phyloP scores from a whole-genome alignment of 2,888 invertebrate genomes.

The Autographa gamma region DNA sequence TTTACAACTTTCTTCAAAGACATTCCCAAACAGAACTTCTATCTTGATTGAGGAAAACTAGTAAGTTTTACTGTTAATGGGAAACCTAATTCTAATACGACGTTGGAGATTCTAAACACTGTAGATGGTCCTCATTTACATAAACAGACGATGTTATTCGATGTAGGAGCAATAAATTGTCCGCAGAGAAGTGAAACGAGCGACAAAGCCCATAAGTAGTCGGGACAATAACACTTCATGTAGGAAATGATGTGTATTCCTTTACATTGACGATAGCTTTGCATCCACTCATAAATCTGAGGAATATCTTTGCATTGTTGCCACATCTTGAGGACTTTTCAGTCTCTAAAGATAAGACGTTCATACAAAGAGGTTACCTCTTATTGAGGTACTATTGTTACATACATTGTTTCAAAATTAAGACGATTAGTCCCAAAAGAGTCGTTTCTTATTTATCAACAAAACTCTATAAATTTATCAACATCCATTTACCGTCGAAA shows the following conservation, averaged over 20 bases:
- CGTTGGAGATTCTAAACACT: conserved; percentile 54
- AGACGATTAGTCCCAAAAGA: not conserved
- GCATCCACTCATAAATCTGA: conserved; percentile 31
- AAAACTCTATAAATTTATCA: not conserved
- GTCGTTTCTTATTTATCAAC: not conserved
- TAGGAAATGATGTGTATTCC: conserved; percentile 40
- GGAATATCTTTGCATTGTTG: conserved; percentile 34
- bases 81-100: conserved; percentile 58
- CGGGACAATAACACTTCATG: conserved; percentile 58
- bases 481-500: not conserved
- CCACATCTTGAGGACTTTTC: conserved; percentile 6
- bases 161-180: conserved; percentile 59
- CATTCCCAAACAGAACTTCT: conserved; percentile 48
- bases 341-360: not conserved
- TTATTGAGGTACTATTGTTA: not conserved
- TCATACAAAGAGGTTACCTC: not conserved
- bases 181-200: conserved; percentile 56
- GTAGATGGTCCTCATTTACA: conserved; percentile 62
- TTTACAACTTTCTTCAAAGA: conserved; percentile 48
- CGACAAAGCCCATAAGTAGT: conserved; percentile 56
- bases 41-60: conserved; percentile 55
- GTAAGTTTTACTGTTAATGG: conserved; percentile 57
- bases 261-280: conserved; percentile 36
- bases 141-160: conserved; percentile 62
- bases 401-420: not conserved